A percentile compares a stretch with the other conserved stretches of the same genome.
Conservation (phyloP, 2,797 vertebrate genomes). For the Hippopotamyrus pictus region DNA sequence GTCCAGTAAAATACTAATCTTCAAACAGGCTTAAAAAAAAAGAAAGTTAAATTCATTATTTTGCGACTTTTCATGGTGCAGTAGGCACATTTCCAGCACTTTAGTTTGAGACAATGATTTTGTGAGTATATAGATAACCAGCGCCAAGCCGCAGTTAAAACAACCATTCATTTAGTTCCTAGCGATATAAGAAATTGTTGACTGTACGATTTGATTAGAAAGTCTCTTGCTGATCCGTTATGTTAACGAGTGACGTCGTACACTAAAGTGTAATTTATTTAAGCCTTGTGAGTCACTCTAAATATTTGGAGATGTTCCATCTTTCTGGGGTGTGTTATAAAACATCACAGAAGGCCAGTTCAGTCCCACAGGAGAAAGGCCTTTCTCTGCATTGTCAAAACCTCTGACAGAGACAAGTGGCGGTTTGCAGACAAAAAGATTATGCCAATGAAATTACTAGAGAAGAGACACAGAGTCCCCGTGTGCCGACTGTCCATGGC, state of each 20-base stretch:
- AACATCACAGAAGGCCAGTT: not conserved
- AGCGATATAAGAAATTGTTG: not conserved
- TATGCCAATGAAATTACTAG: conserved; percentile 2
- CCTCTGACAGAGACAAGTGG: not conserved
- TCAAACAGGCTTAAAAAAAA: not conserved
- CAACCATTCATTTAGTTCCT: not conserved
- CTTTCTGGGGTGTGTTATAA: not conserved
- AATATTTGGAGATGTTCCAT: not conserved
- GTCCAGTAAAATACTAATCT: not conserved
- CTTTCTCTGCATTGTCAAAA: not conserved
- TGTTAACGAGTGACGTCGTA: not conserved
- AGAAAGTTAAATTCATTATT: not conserved
- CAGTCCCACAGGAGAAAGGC: too few relatives aligned
- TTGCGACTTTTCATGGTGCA: not conserved
- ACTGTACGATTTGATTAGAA: not conserved
- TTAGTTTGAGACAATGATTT: not conserved
- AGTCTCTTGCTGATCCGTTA: not conserved
- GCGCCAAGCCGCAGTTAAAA: not conserved
- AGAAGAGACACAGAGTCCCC: not conserved
- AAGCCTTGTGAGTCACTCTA: conserved; percentile 4
- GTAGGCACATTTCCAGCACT: not conserved
- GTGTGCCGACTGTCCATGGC: not conserved
- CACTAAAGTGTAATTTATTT: not conserved
- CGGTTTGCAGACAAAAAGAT: not conserved
- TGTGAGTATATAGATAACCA: not conserved